Evolutionary conservation across 37 sponge, comb jelly and placozoan species (phyloP).

Genomic region (Oscarella lobularis): DNA sequence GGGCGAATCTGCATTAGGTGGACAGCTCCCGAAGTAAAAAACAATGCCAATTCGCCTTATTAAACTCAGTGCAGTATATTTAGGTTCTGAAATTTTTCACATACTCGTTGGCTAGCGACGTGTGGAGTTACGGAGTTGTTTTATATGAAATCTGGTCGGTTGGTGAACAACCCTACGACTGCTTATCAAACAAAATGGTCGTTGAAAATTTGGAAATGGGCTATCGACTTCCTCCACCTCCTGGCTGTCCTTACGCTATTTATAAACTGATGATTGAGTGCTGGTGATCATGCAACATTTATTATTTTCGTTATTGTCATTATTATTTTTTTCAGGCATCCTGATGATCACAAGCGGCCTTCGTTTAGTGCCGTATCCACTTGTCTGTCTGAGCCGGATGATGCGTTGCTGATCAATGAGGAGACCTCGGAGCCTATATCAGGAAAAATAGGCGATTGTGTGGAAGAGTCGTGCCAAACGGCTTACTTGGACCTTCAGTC

Average conservation of each 20-base stretch:
- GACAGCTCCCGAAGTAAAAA: neutral
- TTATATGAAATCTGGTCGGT: neutral
- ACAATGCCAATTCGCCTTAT: neutral
- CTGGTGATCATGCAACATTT: neutral
- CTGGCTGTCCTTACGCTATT: neutral
- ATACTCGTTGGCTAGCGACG: neutral
- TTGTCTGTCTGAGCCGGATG: neutral
- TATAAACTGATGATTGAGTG: neutral
- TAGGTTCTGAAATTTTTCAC: neutral
- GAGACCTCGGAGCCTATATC: neutral
- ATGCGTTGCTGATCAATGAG: neutral
- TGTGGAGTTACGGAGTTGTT: neutral
- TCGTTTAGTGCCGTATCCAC: neutral
- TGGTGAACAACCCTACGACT: neutral
- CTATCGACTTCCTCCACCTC: neutral
- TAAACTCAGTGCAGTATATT: neutral
- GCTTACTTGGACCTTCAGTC: too few species aligned
- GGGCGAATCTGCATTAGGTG: neutral
- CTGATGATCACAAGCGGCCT: neutral
- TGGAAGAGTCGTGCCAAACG: neutral
- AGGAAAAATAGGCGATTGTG: neutral
- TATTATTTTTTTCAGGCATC: neutral
- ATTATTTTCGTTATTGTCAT: neutral
- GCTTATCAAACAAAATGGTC: neutral
- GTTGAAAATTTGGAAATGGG: neutral